A percentile compares a stretch with the other conserved stretches of the same genome.
Conservation (phyloP, 2,113 vertebrate genomes). For the Phalacrocorax aristotelis region DNA sequence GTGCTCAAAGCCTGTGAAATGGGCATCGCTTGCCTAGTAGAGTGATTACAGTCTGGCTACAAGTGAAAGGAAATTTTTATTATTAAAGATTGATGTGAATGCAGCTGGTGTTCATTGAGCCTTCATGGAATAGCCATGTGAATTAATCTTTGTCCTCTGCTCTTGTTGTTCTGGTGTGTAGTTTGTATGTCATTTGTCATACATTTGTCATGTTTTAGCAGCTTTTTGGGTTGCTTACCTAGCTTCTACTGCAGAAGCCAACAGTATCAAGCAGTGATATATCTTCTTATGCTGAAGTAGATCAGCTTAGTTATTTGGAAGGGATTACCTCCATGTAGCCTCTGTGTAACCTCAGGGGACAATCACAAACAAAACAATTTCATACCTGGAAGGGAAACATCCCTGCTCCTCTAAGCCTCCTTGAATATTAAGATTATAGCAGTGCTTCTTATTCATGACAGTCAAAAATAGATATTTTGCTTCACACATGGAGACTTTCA, state of each 20-base stretch:
- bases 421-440: not conserved
- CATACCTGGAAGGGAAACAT: not conserved
- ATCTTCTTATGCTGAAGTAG: not conserved
- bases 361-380: not conserved
- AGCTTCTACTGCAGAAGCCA: not conserved
- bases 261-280: not conserved
- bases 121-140: not conserved
- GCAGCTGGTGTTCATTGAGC: not conserved
- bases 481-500: not conserved
- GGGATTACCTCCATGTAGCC: not conserved
- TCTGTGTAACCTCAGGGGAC: not conserved
- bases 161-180: not conserved
- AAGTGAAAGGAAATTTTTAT: not conserved
- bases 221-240: not conserved
- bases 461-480: not conserved
- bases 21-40: not conserved
- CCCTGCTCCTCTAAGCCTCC: not conserved
- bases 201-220: not conserved
- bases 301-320: not conserved
- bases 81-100: not conserved
- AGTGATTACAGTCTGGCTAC: not conserved
- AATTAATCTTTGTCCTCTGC: not conserved
- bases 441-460: not conserved
- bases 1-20: constrained; percentile 2
- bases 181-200: not conserved